Conservation (phyloP, 2,797 vertebrate genomes). For the Clarias platycephalus region DNA sequence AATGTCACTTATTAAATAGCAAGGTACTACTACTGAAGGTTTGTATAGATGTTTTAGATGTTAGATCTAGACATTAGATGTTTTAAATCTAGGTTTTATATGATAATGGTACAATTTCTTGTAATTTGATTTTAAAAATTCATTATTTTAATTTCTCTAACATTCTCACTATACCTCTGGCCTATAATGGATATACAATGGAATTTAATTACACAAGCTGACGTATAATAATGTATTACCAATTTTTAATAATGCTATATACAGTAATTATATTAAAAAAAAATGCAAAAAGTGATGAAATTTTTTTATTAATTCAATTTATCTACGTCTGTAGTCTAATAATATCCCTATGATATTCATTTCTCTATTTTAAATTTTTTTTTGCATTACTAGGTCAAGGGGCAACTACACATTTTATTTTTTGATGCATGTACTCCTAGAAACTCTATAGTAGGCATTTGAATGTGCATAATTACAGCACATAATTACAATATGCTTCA, state of each 20-base stretch:
- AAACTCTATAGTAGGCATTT: not conserved
- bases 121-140: too few species aligned
- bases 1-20: too few species aligned
- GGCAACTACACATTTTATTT: not conserved
- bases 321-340: not conserved
- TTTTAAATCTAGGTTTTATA: too few species aligned
- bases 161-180: too few species aligned
- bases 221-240: not conserved
- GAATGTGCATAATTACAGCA: conserved; percentile 15
- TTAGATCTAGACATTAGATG: too few species aligned
- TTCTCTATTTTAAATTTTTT: not conserved
- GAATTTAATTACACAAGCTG: too few species aligned
- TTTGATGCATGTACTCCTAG: not conserved
- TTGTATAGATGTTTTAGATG: too few species aligned
- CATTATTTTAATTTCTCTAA: too few species aligned
- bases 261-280: not conserved
- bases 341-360: not conserved
- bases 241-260: not conserved
- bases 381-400: not conserved
- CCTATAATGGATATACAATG: too few species aligned
- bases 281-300: not conserved
- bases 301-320: not conserved
- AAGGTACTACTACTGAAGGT: too few species aligned
- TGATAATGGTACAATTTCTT: too few species aligned
- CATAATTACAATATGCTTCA: conserved; percentile 30